These are phyloP conservation scores for Athetis lepigone DNA, from an alignment of 2,888 invertebrate species.

Conservation along the genomic window DNA sequence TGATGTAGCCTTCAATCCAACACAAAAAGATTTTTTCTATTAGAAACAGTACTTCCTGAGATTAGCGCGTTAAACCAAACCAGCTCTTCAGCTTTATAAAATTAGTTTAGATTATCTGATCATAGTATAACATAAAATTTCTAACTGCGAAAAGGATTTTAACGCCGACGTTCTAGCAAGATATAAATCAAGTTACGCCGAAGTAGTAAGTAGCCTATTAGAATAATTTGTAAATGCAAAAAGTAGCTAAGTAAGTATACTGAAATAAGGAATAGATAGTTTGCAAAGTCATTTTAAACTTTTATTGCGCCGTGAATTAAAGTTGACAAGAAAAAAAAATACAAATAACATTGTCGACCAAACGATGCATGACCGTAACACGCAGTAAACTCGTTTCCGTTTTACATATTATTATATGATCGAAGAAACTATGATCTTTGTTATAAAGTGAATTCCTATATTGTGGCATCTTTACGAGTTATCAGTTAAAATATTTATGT, in stretches of 20 bases:
- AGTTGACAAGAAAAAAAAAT: constrained; percentile 18
- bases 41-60: no score
- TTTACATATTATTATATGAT: constrained; percentile 5
- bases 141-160: no score
- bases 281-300: constrained; percentile 8
- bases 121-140: no score
- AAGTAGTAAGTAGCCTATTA: not conserved
- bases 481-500: no score
- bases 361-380: constrained; percentile 6
- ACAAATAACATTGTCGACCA: constrained; percentile 23
- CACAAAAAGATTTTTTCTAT: no score
- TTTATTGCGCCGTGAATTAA: constrained; percentile 9
- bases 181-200: no score
- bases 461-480: no score
- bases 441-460: not conserved
- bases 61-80: no score
- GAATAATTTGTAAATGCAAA: constrained; percentile 19
- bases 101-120: no score
- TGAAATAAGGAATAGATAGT: constrained; percentile 14
- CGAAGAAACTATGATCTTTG: not conserved
- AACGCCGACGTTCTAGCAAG: no score
- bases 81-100: no score
- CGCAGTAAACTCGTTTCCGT: constrained; percentile 34
- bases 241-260: not conserved
- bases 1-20: not conserved